phyloP scores from a whole-genome alignment of 1,140 invertebrate genomes.

The Sarcophaga bullata region DNA sequence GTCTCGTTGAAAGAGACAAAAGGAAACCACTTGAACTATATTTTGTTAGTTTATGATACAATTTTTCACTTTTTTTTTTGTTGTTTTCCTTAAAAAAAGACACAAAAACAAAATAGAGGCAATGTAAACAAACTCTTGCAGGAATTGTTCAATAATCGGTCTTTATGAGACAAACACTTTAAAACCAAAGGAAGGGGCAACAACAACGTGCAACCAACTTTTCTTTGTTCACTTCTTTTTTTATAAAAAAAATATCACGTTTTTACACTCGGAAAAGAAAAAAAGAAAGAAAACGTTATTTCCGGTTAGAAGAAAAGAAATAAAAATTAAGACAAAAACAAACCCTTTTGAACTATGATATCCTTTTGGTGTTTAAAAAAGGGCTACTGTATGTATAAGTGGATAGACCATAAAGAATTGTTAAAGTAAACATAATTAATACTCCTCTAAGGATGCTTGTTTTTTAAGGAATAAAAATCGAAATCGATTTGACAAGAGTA shows the following conservation, averaged over 20 bases:
- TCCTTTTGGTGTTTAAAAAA: constrained; percentile 3
- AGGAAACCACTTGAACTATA: constrained; percentile 31
- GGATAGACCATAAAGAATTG: no score
- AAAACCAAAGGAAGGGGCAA: background rate
- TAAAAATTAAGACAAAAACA: background rate
- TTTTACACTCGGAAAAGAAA: constrained; percentile 12
- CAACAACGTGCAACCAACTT: background rate
- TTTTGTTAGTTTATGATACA: no score
- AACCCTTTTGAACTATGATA: background rate
- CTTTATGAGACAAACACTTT: background rate
- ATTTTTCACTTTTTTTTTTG: no score
- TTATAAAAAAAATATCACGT: constrained; percentile 23
- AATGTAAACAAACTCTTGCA: background rate
- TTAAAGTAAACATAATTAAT: no score
- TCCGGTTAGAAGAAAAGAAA: constrained; percentile 10
- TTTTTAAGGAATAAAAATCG: no score
- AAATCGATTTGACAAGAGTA: background rate
- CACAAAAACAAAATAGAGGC: no score
- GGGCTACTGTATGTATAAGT: background rate
- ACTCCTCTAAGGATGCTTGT: no score
- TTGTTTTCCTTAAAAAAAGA: no score
- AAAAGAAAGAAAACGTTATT: constrained; percentile 3
- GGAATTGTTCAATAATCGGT: background rate
- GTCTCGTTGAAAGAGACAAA: background rate
- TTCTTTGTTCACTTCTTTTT: background rate